These are phyloP conservation scores for Stegastes partitus DNA, from an alignment of 2,113 vertebrate genomes.

Conservation along the genomic window DNA sequence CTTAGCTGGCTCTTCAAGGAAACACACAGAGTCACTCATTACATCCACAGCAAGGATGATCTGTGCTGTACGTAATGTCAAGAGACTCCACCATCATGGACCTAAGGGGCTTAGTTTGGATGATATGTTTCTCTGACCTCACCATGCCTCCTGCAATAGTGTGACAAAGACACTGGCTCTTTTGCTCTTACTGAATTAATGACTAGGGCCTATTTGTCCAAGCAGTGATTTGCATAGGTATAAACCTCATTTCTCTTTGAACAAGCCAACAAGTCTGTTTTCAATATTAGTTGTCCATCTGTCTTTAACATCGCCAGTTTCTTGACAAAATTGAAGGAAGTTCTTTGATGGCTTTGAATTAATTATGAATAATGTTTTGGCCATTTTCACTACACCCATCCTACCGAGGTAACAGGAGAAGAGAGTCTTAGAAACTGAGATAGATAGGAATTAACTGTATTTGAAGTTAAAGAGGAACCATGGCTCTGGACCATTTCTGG, in stretches of 20 bases:
- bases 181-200: neutral
- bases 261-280: constrained; percentile 30
- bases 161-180: constrained; percentile 21
- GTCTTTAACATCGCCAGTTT: constrained; percentile 24
- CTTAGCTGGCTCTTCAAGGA: constrained; percentile 9
- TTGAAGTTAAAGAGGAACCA: neutral
- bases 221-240: constrained; percentile 11
- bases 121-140: constrained; percentile 49
- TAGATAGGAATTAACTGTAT: neutral
- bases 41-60: constrained; percentile 16
- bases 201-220: neutral
- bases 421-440: constrained; percentile 11
- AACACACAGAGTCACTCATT: constrained; percentile 2
- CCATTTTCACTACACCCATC: constrained; percentile 8
- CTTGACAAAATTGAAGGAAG: constrained; percentile 15
- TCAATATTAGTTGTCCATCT: constrained; percentile 40
- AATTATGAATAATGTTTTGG: constrained; percentile 18
- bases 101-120: constrained; percentile 32
- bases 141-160: constrained; percentile 9
- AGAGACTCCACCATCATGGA: constrained; percentile 38
- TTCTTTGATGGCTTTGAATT: constrained; percentile 17
- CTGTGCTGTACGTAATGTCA: constrained; percentile 20
- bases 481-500: constrained; percentile 3
- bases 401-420: constrained; percentile 13
- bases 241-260: constrained; percentile 25